Percentiles rank a stretch among this genome's conserved stretches.
phyloP scores from a whole-genome alignment of 2,797 vertebrate species.

The Xiphophorus birchmanni region DNA sequence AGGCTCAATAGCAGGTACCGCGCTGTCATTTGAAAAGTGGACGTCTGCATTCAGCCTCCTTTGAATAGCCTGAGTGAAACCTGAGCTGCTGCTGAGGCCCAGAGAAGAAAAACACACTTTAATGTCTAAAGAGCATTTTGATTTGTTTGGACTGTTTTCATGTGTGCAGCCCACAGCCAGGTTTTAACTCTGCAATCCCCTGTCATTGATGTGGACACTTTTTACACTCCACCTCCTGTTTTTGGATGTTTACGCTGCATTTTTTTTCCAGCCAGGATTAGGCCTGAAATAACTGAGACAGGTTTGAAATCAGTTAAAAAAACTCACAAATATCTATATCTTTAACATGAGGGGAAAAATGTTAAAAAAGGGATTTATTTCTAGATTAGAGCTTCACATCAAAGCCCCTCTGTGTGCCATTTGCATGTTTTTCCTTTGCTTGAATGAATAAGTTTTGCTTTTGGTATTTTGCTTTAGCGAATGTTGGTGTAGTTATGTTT shows the following conservation, averaged over 20 bases:
- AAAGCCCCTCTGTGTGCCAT: neutral
- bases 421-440: neutral
- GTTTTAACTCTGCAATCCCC: conserved; percentile 20
- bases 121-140: conserved; percentile 31
- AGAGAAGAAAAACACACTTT: conserved; percentile 41
- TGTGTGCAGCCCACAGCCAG: conserved; percentile 10
- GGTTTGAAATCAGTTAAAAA: neutral
- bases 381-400: neutral
- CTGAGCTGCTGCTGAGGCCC: conserved; percentile 38
- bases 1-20: conserved; percentile 62
- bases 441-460: neutral
- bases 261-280: neutral
- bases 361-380: neutral
- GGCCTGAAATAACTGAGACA: conserved; percentile 1
- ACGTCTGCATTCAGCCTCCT: conserved; percentile 48
- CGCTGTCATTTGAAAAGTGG: conserved; percentile 60
- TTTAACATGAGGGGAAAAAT: neutral
- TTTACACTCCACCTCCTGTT: conserved; percentile 2
- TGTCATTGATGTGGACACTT: conserved; percentile 11
- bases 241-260: conserved; percentile 1
- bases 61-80: conserved; percentile 56
- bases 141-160: conserved; percentile 36
- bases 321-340: neutral
- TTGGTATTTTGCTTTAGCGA: neutral
- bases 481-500: neutral